Percentiles rank a stretch among this genome's conserved stretches.
These are phyloP conservation scores for Marmota monax DNA, from an alignment of 2,113 vertebrate species.

Conservation along the genomic window DNA sequence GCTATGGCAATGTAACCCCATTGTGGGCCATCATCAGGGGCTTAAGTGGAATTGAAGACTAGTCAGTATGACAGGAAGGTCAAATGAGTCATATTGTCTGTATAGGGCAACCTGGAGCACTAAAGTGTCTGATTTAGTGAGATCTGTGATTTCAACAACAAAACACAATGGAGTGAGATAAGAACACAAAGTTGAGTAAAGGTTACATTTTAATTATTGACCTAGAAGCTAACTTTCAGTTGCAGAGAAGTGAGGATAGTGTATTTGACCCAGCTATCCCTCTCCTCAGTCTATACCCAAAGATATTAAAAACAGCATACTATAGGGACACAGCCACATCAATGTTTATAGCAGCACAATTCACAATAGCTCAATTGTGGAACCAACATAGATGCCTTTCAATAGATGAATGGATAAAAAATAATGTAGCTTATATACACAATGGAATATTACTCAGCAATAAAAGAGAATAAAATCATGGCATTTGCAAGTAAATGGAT, in stretches of 20 bases:
- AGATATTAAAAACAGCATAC: too few relatives aligned
- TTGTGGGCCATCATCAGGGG: fast-evolving
- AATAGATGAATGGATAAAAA: too few relatives aligned
- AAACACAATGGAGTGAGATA: not conserved
- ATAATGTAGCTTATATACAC: too few relatives aligned
- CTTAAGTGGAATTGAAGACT: fast-evolving
- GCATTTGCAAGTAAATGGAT: too few relatives aligned
- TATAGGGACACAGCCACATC: too few relatives aligned
- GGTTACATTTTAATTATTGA: not conserved
- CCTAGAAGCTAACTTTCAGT: not conserved
- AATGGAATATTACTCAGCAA: too few relatives aligned
- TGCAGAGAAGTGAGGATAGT: not conserved
- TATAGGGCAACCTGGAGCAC: not conserved
- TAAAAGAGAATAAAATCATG: too few relatives aligned
- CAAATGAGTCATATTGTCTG: not conserved
- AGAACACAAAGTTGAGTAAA: not conserved
- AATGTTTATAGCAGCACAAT: too few relatives aligned
- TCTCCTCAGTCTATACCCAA: too few relatives aligned
- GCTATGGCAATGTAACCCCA: fast-evolving
- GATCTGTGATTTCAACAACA: not conserved
- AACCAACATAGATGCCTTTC: too few relatives aligned
- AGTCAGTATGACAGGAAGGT: not conserved
- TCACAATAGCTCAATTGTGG: too few relatives aligned
- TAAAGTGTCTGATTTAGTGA: not conserved
- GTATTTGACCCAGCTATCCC: too few relatives aligned